These are phyloP conservation scores for Jaculus jaculus DNA, from an alignment of 2,113 vertebrate genomes.

Conservation along the genomic window DNA sequence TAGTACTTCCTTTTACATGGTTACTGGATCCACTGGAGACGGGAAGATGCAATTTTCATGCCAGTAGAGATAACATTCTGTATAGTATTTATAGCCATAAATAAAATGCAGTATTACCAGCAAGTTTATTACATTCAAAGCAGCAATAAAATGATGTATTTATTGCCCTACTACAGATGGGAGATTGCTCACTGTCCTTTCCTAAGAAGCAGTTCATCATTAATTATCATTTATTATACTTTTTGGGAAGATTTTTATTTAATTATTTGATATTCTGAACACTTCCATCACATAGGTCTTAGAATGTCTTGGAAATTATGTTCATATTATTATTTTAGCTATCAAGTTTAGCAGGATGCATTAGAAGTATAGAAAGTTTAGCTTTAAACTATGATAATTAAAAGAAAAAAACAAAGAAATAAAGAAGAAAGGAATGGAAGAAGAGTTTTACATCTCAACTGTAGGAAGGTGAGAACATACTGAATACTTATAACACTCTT, in stretches of 20 bases:
- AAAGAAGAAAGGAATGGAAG: background rate
- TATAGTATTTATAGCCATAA: slow-evolving; percentile 70
- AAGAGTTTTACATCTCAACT: background rate
- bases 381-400: background rate
- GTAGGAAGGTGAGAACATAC: background rate
- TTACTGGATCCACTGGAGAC: background rate
- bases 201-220: slow-evolving; percentile 57
- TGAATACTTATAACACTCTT: background rate
- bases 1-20: background rate
- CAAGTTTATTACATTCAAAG: slow-evolving; percentile 67
- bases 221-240: slow-evolving; percentile 70
- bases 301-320: slow-evolving; percentile 51
- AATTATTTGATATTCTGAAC: slow-evolving; percentile 69
- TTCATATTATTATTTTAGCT: slow-evolving; percentile 54
- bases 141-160: slow-evolving; percentile 66
- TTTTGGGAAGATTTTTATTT: slow-evolving; percentile 68
- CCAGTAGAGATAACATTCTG: slow-evolving; percentile 33
- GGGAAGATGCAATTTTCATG: slow-evolving; percentile 38
- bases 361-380: slow-evolving; percentile 6
- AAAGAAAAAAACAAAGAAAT: background rate
- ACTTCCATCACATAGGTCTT: slow-evolving; percentile 12
- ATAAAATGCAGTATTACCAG: slow-evolving; percentile 66
- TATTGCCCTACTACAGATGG: slow-evolving; percentile 57
- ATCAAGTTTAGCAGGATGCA: background rate
- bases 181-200: slow-evolving; percentile 59